Evolutionary conservation across 1,140 invertebrate species (phyloP).

Genomic region (Drosophila ficusphila): DNA sequence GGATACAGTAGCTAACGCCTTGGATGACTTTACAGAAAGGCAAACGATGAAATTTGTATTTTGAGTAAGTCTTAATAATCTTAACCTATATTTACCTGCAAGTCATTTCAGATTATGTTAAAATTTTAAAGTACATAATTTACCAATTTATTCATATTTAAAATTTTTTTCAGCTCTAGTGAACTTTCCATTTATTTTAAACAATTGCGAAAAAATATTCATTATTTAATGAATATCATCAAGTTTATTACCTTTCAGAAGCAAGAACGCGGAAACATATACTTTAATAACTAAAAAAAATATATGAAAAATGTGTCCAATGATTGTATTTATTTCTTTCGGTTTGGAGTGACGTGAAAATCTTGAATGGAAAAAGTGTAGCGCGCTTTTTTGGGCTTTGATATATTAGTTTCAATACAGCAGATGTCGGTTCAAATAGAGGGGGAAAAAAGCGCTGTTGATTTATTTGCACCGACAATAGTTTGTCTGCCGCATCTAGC

Average conservation of each 20-base stretch:
- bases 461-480: slow-evolving; percentile 48
- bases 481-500: slow-evolving; percentile 47
- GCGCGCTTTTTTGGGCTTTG: slow-evolving; percentile 18
- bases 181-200: no score
- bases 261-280: not conserved
- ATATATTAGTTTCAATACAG: slow-evolving; percentile 30
- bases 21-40: not conserved
- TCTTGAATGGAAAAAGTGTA: not conserved
- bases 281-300: not conserved
- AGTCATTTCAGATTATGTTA: no score
- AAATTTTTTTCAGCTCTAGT: not conserved
- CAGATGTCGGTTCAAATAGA: slow-evolving; percentile 27
- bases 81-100: no score
- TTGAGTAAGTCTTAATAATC: no score
- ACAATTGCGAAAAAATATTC: not conserved
- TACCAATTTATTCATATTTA: not conserved
- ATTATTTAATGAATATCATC: no score
- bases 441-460: slow-evolving; percentile 18
- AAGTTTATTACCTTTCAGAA: not conserved
- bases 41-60: not conserved
- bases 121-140: no score
- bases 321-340: not conserved
- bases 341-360: not conserved
- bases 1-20: not conserved
- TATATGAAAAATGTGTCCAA: not conserved